phyloP scores from a whole-genome alignment of 2,113 vertebrate species.

The Chascanopsetta lugubris region DNA sequence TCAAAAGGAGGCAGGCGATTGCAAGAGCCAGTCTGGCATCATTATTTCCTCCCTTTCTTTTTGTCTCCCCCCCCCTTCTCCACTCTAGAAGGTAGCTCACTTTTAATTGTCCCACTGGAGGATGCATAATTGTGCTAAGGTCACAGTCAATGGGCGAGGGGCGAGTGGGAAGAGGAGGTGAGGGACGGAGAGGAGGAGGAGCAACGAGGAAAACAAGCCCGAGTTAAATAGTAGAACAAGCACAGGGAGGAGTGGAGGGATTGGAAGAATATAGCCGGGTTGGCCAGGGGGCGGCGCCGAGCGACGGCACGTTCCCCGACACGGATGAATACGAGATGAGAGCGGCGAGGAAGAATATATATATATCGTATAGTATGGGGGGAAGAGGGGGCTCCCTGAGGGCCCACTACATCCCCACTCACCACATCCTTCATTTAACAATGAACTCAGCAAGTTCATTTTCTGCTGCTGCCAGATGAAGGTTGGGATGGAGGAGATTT shows the following conservation, averaged over 20 bases:
- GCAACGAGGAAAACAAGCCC: constrained; percentile 45
- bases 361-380: constrained; percentile 57
- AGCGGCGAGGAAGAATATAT: constrained; percentile 65
- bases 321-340: constrained; percentile 74
- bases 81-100: constrained; percentile 41
- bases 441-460: constrained; percentile 65
- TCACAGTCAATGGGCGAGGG: constrained; percentile 51
- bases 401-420: constrained; percentile 66
- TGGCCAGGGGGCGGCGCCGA: constrained; percentile 58
- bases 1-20: constrained; percentile 59
- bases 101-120: constrained; percentile 80
- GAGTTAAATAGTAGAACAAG: constrained; percentile 52
- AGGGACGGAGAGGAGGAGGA: constrained; percentile 24
- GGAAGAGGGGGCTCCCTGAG: constrained; percentile 62
- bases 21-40: constrained; percentile 60
- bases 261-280: constrained; percentile 34
- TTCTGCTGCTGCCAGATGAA: constrained; percentile 54
- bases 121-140: constrained; percentile 63
- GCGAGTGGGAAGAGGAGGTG: constrained; percentile 19
- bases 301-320: constrained; percentile 52
- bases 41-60: constrained; percentile 54
- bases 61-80: neutral
- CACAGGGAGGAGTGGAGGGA: constrained; percentile 29
- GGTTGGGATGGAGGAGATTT: constrained; percentile 37
- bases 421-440: constrained; percentile 60